These are phyloP conservation scores for Champsocephalus esox DNA, from an alignment of 2,797 vertebrate species.

Conservation along the genomic window DNA sequence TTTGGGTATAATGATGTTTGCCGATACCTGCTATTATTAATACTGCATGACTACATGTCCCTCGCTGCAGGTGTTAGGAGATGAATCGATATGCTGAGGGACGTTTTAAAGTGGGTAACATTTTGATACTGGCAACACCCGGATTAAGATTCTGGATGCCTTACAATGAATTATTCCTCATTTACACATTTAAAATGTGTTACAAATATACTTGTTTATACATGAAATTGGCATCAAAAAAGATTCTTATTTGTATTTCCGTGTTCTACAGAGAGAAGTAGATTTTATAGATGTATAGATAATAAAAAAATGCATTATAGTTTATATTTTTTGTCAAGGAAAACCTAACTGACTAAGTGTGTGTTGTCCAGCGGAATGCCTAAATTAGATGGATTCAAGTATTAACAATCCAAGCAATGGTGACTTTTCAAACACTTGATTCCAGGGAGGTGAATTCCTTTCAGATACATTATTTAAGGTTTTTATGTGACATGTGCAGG, in stretches of 20 bases:
- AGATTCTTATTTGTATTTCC: neutral
- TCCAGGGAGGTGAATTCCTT: too few species aligned
- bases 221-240: slow-evolving; percentile 5
- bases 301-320: too few species aligned
- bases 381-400: too few species aligned
- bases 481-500: too few species aligned
- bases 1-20: slow-evolving; percentile 16
- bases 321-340: too few species aligned
- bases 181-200: slow-evolving; percentile 30
- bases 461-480: too few species aligned
- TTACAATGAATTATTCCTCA: slow-evolving; percentile 42
- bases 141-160: slow-evolving; percentile 46
- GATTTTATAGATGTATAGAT: too few species aligned
- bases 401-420: too few species aligned
- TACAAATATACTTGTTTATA: slow-evolving; percentile 23
- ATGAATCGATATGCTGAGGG: slow-evolving; percentile 48
- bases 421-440: too few species aligned
- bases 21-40: slow-evolving; percentile 38
- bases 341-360: too few species aligned
- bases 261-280: neutral
- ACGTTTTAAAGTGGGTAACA: slow-evolving; percentile 54
- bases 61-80: slow-evolving; percentile 15
- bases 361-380: too few species aligned
- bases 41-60: slow-evolving; percentile 42
- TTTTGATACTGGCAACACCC: slow-evolving; percentile 58